Percentiles rank a stretch among this genome's conserved stretches.
Conservation (phyloP, 2,113 vertebrate species). For the Caracal caracal region DNA sequence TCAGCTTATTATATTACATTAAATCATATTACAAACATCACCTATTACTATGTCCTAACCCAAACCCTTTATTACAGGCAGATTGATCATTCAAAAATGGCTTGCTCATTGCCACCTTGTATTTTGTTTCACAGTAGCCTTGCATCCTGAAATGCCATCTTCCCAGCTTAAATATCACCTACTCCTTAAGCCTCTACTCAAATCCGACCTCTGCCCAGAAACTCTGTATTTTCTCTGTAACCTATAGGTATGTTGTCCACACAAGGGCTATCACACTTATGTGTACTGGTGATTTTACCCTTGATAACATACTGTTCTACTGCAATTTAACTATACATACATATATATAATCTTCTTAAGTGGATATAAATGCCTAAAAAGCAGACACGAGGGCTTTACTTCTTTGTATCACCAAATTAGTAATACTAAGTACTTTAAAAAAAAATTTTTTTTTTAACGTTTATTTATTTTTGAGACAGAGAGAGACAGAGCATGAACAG, state of each 20-base stretch:
- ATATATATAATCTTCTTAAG: conserved; percentile 4
- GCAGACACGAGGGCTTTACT: background rate
- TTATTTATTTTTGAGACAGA: no score
- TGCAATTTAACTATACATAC: background rate
- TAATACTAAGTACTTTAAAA: background rate
- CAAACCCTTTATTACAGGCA: background rate
- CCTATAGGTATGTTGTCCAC: background rate
- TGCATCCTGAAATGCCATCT: background rate
- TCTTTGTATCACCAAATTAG: background rate
- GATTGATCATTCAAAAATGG: background rate
- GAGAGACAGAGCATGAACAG: no score
- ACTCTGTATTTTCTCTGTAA: background rate
- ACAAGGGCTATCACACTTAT: background rate
- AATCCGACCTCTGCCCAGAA: background rate
- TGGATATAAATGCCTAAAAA: background rate
- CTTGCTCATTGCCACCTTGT: background rate
- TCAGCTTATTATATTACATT: background rate
- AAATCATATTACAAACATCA: background rate
- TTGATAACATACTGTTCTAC: background rate
- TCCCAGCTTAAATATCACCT: background rate
- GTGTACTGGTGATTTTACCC: background rate
- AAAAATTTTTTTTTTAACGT: no score
- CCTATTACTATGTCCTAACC: background rate
- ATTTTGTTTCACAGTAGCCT: background rate
- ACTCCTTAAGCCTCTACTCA: background rate